Conservation (phyloP, 2,113 vertebrate genomes). For the Oncorhynchus keta region DNA sequence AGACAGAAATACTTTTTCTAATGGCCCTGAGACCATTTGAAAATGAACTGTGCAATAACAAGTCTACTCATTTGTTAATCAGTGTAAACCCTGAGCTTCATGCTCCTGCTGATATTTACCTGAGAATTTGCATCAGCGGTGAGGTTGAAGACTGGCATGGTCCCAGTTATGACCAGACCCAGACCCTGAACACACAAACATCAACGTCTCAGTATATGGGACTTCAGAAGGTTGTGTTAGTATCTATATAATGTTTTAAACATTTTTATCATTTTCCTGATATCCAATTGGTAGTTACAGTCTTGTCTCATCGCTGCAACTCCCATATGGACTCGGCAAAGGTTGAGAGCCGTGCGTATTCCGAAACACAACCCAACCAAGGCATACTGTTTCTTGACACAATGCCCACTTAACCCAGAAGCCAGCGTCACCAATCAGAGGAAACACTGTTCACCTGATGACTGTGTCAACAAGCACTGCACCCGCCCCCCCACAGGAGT, state of each 20-base stretch:
- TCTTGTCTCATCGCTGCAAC: too few relatives aligned
- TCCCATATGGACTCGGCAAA: too few relatives aligned
- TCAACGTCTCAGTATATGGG: not conserved
- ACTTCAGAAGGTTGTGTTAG: not conserved
- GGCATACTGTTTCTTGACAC: too few relatives aligned
- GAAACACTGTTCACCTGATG: too few relatives aligned
- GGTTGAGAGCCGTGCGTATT: too few relatives aligned
- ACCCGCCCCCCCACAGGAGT: too few relatives aligned
- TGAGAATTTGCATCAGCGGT: constrained; percentile 82
- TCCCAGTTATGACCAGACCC: constrained; percentile 94
- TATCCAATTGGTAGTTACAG: too few relatives aligned
- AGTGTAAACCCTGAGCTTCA: not conserved
- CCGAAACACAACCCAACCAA: too few relatives aligned
- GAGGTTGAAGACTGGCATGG: constrained; percentile 95
- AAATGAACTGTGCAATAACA: not conserved
- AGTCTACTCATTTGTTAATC: not conserved
- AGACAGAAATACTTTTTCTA: not conserved
- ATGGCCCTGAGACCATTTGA: not conserved
- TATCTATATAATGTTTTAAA: not conserved
- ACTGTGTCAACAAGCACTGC: too few relatives aligned
- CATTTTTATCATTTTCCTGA: too few relatives aligned
- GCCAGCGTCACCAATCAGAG: too few relatives aligned
- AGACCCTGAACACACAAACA: constrained; percentile 76
- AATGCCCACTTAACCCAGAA: too few relatives aligned
- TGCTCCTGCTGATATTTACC: constrained; percentile 66